Conservation (phyloP, 2,888 invertebrate genomes). For the Mechanitis mazaeus region DNA sequence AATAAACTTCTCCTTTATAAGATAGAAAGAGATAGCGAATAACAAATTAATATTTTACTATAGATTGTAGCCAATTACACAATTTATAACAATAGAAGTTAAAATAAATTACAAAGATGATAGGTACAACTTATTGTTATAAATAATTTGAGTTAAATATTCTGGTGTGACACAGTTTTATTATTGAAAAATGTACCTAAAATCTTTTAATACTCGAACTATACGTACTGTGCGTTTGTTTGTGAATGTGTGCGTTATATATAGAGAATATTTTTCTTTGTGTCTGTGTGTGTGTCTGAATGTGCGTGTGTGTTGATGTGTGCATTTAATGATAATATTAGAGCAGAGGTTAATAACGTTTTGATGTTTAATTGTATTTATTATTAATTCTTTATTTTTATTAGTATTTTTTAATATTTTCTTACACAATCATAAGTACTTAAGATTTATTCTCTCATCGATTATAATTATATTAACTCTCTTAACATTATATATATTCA, state of each 20-base stretch:
- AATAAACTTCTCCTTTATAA: background rate
- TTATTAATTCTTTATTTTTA: too few relatives aligned
- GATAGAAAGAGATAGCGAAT: slow-evolving; percentile 1
- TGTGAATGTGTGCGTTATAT: background rate
- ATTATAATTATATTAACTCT: too few relatives aligned
- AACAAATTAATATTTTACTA: background rate
- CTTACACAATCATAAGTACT: too few relatives aligned
- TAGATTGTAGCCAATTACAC: background rate
- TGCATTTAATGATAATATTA: too few relatives aligned
- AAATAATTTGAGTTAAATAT: background rate
- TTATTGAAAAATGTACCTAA: slow-evolving; percentile 15
- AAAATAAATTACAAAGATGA: background rate
- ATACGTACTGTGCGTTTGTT: slow-evolving; percentile 9
- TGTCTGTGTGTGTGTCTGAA: background rate
- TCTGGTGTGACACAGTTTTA: too few relatives aligned
- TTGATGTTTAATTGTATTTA: too few relatives aligned
- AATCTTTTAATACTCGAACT: slow-evolving; percentile 12
- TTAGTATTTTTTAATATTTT: too few relatives aligned
- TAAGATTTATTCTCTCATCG: too few relatives aligned
- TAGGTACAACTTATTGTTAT: background rate
- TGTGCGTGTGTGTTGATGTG: too few relatives aligned
- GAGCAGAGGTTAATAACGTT: too few relatives aligned
- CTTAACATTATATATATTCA: too few relatives aligned
- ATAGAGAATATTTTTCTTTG: background rate
- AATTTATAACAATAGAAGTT: background rate